Conservation (phyloP, 2,113 vertebrate species). For the Zosterops pallidus region DNA sequence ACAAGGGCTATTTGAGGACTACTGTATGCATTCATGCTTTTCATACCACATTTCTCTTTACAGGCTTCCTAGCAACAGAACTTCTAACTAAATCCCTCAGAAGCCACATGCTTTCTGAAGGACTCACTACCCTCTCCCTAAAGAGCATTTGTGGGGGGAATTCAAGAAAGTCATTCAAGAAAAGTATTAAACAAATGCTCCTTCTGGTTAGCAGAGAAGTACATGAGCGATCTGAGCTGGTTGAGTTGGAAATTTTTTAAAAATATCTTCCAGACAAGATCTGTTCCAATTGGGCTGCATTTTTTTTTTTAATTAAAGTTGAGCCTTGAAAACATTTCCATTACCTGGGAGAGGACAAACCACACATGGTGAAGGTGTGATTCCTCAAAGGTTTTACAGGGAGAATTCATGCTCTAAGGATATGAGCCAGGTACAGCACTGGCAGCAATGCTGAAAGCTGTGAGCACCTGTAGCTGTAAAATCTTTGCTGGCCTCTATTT, state of each 20-base stretch:
- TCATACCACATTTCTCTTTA: background rate
- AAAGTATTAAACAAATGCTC: background rate
- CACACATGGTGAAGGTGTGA: background rate
- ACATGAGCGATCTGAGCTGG: fast-evolving
- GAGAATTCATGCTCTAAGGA: background rate
- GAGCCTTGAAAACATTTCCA: background rate
- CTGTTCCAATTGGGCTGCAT: background rate
- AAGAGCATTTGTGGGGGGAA: background rate
- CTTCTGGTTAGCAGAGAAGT: background rate
- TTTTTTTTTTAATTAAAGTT: background rate
- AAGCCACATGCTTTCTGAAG: background rate
- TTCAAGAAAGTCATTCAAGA: background rate
- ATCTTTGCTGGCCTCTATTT: background rate
- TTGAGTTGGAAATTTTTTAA: background rate
- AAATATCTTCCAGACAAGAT: background rate
- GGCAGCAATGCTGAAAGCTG: background rate
- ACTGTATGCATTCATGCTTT: background rate
- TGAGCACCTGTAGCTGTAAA: background rate
- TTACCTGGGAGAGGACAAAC: background rate
- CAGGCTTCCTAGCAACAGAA: constrained; percentile 52
- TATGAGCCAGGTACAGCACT: background rate
- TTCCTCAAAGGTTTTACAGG: background rate
- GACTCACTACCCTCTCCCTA: background rate
- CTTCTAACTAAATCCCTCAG: background rate
- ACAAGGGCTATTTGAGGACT: constrained; percentile 26